A percentile compares a stretch with the other conserved stretches of the same genome.
phyloP scores from a whole-genome alignment of 2,113 vertebrate species.

The Gavia stellata region DNA sequence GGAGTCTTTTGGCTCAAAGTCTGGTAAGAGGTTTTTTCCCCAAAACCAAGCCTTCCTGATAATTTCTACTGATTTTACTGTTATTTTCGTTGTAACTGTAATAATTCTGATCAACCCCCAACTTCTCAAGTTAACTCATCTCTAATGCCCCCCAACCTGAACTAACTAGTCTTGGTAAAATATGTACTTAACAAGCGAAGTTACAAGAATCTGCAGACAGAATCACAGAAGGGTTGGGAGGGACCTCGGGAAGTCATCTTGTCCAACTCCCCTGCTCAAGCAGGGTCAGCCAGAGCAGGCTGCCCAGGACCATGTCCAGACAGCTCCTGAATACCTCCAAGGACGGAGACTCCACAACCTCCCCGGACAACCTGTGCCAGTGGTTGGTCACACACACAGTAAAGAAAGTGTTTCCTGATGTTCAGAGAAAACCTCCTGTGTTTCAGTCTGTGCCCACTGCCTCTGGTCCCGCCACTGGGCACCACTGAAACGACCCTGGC shows the following conservation, averaged over 20 bases:
- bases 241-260: background rate
- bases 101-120: background rate
- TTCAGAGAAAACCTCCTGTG: background rate
- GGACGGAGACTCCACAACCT: background rate
- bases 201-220: background rate
- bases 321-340: background rate
- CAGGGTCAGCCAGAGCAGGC: background rate
- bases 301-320: background rate
- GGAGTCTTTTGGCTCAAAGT: constrained; percentile 21
- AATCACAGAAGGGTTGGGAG: background rate
- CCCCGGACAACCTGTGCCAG: background rate
- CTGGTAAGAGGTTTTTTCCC: too few relatives aligned
- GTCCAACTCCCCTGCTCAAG: background rate
- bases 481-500: background rate
- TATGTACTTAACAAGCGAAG: background rate
- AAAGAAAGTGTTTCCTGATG: too few relatives aligned
- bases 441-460: background rate
- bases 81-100: background rate
- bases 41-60: background rate
- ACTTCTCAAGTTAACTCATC: background rate
- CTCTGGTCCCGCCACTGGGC: too few relatives aligned
- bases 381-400: background rate
- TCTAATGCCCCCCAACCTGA: background rate
- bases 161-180: background rate
- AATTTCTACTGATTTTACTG: background rate